Evolutionary conservation across 2,888 invertebrate genomes (phyloP).

Genomic region (Dynastes hyllus): DNA sequence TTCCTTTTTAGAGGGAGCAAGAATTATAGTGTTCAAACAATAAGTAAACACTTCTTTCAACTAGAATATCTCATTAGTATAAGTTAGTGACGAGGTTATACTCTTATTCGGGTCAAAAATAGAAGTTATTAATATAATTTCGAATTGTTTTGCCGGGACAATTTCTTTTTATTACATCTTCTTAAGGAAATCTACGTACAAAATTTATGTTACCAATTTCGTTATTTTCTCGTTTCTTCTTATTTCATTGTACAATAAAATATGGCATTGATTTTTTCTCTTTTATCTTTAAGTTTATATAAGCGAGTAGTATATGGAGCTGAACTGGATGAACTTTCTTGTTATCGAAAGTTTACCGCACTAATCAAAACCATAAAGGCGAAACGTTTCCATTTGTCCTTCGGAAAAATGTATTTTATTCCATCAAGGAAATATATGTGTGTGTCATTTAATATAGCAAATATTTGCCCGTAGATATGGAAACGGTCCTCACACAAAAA

Average conservation of each 20-base stretch:
- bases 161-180: neutral
- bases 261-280: neutral
- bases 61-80: too few species aligned
- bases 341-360: conserved; percentile 16
- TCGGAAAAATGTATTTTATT: conserved; percentile 26
- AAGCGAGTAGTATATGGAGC: neutral
- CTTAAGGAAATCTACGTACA: neutral
- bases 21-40: too few species aligned
- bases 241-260: neutral
- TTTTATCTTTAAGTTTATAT: neutral
- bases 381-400: conserved; percentile 13
- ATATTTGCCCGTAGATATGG: conserved; percentile 17
- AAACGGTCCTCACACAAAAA: conserved; percentile 10
- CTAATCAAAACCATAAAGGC: conserved; percentile 22
- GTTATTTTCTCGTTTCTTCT: neutral
- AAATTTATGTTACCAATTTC: conserved; percentile 7
- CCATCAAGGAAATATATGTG: conserved; percentile 7
- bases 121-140: conserved; percentile 4
- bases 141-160: neutral
- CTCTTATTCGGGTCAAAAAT: neutral
- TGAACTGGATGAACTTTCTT: conserved; percentile 3
- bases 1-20: too few species aligned
- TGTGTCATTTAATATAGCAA: conserved; percentile 24
- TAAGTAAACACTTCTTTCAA: too few species aligned
- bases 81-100: too few species aligned